phyloP scores from a whole-genome alignment of 2,113 vertebrate genomes.

The Chaetodon trifascialis region DNA sequence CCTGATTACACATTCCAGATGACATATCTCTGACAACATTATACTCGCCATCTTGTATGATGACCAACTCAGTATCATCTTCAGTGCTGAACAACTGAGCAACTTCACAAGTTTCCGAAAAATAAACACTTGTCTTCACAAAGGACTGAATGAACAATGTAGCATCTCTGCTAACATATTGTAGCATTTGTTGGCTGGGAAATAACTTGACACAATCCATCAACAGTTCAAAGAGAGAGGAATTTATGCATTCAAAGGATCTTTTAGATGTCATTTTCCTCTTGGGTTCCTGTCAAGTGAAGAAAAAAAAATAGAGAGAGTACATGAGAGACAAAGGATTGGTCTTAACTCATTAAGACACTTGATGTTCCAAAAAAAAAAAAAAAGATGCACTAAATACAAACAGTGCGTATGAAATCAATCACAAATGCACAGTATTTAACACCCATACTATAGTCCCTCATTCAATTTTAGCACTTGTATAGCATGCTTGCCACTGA shows the following conservation, averaged over 20 bases:
- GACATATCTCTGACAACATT: slow-evolving; percentile 67
- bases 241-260: slow-evolving; percentile 80
- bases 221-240: slow-evolving; percentile 72
- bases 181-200: slow-evolving; percentile 88
- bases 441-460: slow-evolving; percentile 23
- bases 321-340: slow-evolving; percentile 77
- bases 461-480: slow-evolving; percentile 67
- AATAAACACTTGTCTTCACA: slow-evolving; percentile 61
- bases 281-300: slow-evolving; percentile 66
- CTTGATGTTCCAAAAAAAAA: slow-evolving; percentile 41
- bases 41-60: slow-evolving; percentile 68
- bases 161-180: slow-evolving; percentile 87
- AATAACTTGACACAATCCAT: slow-evolving; percentile 76
- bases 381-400: slow-evolving; percentile 34
- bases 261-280: slow-evolving; percentile 79
- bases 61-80: slow-evolving; percentile 67
- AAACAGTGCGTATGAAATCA: slow-evolving; percentile 7
- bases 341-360: slow-evolving; percentile 47
- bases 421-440: slow-evolving; percentile 28
- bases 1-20: slow-evolving; percentile 83
- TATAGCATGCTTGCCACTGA: slow-evolving; percentile 65
- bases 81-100: slow-evolving; percentile 73
- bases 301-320: slow-evolving; percentile 43
- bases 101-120: slow-evolving; percentile 58
- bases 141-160: slow-evolving; percentile 83